These are phyloP conservation scores for Carpatolechia fugitivella DNA, from an alignment of 2,888 invertebrate genomes.

Conservation along the genomic window DNA sequence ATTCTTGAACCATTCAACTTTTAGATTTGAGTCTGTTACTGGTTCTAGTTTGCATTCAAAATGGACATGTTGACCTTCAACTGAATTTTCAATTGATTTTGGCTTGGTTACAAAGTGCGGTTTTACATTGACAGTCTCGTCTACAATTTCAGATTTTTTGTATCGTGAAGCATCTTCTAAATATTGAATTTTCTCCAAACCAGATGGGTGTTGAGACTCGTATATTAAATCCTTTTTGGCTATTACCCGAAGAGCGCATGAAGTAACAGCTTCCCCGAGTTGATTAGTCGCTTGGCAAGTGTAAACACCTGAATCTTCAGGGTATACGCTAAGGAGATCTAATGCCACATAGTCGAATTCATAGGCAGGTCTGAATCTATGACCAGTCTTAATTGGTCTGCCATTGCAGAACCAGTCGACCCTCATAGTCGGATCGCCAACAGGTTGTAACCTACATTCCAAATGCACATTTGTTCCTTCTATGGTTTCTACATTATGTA, in stretches of 20 bases:
- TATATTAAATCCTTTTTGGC: slow-evolving; percentile 92
- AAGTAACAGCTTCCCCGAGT: slow-evolving; percentile 95
- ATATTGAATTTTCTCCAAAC: slow-evolving; percentile 94
- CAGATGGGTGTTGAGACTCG: slow-evolving; percentile 94
- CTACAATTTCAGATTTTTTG: slow-evolving; percentile 88
- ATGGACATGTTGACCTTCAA: slow-evolving; percentile 95
- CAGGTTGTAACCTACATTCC: slow-evolving; percentile 94
- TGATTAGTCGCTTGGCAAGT: slow-evolving; percentile 97
- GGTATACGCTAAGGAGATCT: slow-evolving; percentile 96
- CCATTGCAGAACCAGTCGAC: slow-evolving; percentile 99
- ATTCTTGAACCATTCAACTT: slow-evolving; percentile 98
- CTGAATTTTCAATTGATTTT: slow-evolving; percentile 90
- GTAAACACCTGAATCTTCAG: slow-evolving; percentile 98
- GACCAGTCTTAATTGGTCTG: slow-evolving; percentile 92
- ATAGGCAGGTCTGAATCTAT: slow-evolving; percentile 96
- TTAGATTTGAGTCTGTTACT: slow-evolving; percentile 96
- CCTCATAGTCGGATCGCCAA: slow-evolving; percentile 94
- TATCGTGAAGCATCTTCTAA: slow-evolving; percentile 92
- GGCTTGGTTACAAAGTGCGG: slow-evolving; percentile 93
- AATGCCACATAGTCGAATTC: slow-evolving; percentile 98
- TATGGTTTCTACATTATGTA: slow-evolving; percentile 93
- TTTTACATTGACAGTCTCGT: slow-evolving; percentile 89
- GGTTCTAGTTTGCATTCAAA: slow-evolving; percentile 99
- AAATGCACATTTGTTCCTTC: slow-evolving; percentile 95
- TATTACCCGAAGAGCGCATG: slow-evolving; percentile 92